These are phyloP conservation scores for Cylas formicarius DNA, from an alignment of 1,140 invertebrate species.

Conservation along the genomic window DNA sequence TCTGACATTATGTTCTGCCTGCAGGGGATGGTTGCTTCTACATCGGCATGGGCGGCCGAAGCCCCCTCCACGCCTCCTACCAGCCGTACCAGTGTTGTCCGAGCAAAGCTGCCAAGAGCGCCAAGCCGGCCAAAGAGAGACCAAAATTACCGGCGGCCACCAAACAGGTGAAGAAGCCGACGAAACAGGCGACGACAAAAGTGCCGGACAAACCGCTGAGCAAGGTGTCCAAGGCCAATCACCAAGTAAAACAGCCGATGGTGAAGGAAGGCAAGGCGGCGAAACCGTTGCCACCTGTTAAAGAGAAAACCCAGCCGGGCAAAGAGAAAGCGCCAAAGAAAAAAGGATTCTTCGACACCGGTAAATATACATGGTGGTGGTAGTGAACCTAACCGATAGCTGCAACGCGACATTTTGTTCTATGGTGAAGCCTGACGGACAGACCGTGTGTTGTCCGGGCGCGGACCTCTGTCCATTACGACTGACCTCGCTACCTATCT, in stretches of 20 bases:
- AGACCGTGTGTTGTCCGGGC: constrained; percentile 16
- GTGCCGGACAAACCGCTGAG: constrained; percentile 27
- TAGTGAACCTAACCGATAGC: constrained; percentile 39
- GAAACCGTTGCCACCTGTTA: constrained; percentile 27
- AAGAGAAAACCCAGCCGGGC: constrained; percentile 47
- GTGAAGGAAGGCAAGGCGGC: constrained; percentile 23
- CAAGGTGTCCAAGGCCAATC: constrained; percentile 29
- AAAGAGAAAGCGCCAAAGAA: constrained; percentile 56
- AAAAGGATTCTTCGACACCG: constrained; percentile 74
- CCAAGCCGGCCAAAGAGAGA: constrained; percentile 59
- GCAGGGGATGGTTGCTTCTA: constrained; percentile 93
- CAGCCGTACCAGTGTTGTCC: constrained; percentile 87
- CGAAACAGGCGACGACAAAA: constrained; percentile 36
- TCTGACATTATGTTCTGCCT: constrained; percentile 55
- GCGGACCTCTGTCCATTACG: too few species aligned
- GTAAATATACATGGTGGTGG: constrained; percentile 57
- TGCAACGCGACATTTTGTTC: constrained; percentile 35
- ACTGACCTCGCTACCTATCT: too few species aligned
- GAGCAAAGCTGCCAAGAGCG: constrained; percentile 64
- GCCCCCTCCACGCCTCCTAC: constrained; percentile 61
- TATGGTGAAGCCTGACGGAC: constrained; percentile 35
- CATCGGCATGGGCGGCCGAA: constrained; percentile 82
- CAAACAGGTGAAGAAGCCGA: constrained; percentile 24
- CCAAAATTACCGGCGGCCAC: constrained; percentile 35
- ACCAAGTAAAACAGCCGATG: constrained; percentile 17